Percentiles rank a stretch among this genome's conserved stretches.
phyloP scores from a whole-genome alignment of 2,113 vertebrate genomes.

The Malurus alboscapulatus region DNA sequence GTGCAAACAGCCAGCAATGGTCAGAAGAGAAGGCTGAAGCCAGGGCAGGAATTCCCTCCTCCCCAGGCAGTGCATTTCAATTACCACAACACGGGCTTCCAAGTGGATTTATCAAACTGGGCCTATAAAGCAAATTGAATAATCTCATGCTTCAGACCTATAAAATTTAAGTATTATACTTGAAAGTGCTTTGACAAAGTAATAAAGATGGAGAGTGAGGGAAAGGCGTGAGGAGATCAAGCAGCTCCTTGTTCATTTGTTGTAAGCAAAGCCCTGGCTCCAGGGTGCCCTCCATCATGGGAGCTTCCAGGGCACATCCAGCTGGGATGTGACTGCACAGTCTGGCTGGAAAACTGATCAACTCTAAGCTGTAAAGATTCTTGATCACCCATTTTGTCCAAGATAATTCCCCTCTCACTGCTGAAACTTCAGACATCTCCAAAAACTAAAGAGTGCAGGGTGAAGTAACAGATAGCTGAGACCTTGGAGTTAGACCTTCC shows the following conservation, averaged over 20 bases:
- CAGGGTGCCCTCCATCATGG: not conserved
- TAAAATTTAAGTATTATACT: constrained; percentile 61
- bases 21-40: not conserved
- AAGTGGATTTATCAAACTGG: constrained; percentile 64
- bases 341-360: not conserved
- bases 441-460: not conserved
- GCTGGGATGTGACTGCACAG: not conserved
- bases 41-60: constrained; percentile 5
- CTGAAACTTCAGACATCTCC: not conserved
- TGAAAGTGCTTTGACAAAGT: constrained; percentile 60
- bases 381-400: not conserved
- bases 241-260: not conserved
- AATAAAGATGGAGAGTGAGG: constrained; percentile 41
- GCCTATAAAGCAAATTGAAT: constrained; percentile 69
- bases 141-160: constrained; percentile 55
- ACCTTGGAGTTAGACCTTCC: not conserved
- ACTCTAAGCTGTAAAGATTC: not conserved
- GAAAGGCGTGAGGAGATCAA: not conserved
- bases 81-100: not conserved
- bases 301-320: not conserved
- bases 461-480: not conserved
- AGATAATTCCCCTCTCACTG: not conserved
- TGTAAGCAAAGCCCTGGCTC: not conserved
- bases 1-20: accelerated
- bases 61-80: constrained; percentile 40